Evolutionary conservation across 2,113 vertebrate species (phyloP).

Genomic region (Erpornis zantholeuca): DNA sequence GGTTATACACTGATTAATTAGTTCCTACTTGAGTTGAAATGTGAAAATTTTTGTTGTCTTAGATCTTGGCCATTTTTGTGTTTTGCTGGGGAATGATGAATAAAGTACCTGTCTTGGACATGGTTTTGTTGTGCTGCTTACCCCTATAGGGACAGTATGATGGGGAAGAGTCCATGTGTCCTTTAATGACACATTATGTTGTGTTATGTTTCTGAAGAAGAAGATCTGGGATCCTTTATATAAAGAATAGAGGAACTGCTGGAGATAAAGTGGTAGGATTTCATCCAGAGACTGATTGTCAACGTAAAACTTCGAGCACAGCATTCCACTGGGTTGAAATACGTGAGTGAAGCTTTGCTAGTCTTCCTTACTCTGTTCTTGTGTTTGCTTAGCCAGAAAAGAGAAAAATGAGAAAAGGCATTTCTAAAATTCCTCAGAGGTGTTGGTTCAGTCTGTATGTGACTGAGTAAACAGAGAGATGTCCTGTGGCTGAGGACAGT

Average conservation of each 20-base stretch:
- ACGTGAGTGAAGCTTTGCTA: not conserved
- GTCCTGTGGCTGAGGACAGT: not conserved
- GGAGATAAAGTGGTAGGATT: not conserved
- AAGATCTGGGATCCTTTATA: not conserved
- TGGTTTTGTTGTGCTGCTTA: not conserved
- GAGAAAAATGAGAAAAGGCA: not conserved
- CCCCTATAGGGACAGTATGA: not conserved
- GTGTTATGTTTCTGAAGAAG: not conserved
- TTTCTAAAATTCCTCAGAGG: not conserved
- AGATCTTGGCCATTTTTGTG: not conserved
- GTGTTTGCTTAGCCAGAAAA: not conserved
- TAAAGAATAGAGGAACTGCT: not conserved
- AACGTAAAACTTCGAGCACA: not conserved
- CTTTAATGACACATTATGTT: not conserved
- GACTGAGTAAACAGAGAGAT: not conserved
- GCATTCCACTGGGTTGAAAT: not conserved
- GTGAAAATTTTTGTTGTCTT: not conserved
- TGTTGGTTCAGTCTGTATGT: not conserved
- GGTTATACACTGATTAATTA: not conserved
- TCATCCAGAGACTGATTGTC: not conserved
- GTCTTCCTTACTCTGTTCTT: not conserved
- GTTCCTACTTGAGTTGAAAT: not conserved
- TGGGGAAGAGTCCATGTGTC: not conserved
- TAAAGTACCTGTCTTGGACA: not conserved
- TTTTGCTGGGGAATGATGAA: not conserved